Evolutionary conservation across 2,113 vertebrate species (phyloP), one percentile per base, ranked within the genome.

Genomic region (Indicator maculatus): DNA sequence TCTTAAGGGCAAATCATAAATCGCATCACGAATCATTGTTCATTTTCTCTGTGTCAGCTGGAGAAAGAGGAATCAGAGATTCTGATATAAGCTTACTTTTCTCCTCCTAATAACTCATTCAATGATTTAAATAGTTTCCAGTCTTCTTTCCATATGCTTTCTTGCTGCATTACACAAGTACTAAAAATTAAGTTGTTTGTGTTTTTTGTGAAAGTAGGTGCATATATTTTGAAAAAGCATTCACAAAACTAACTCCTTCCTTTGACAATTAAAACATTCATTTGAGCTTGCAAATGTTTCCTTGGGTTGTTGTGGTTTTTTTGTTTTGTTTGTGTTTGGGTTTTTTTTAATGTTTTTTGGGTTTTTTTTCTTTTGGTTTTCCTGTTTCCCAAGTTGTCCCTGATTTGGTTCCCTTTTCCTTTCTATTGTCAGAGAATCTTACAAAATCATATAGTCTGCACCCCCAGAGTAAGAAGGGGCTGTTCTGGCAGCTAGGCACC

Each of bases 1-100:
- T 83, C 53, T 88, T 91, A 93, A 83, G 38, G 56, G 59, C 33
- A 88, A 83, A 78, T 88, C 19, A 64, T 78, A 92, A 93, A 72
- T 45, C 83, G 58, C 3, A 3, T 92, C 47, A 47, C 1, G 0
- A 77, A 56, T 88, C 47, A 52, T 85, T 70, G 36, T 83, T 50
- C n/a, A 53, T 61, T 61, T 58, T 39, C 36, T 89, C 24, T 81
- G 5, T 64, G 36, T 80, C 63, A 77, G 16, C 36, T 71, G 24
- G 31, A 89, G 41, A 44, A 56, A 45, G 28, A 81, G 8, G n/a
- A 93, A 89, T 83, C 38, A 80, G 58, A 67, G 91, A 47, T 41
- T 80, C 36, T 88, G 26, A 50, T 12, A 5, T 31, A 84, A 78
- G 2, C 65, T 89, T 50, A 36, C 6, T 63, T 89, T 52, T 73